Evolutionary conservation across 2,113 vertebrate species (phyloP).

Genomic region (Ictidomys tridecemlineatus): DNA sequence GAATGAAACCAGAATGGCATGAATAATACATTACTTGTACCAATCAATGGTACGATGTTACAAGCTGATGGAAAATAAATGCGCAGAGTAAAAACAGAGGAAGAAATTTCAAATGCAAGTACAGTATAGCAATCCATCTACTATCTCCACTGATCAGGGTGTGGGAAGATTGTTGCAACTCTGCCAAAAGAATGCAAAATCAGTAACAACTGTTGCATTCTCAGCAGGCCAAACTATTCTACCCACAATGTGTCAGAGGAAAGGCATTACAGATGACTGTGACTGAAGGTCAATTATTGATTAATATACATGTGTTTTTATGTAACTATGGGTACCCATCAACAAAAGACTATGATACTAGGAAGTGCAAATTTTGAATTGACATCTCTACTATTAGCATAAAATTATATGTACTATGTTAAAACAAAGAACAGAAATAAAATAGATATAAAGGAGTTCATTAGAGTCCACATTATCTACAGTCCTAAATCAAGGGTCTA

Average conservation of each 20-base stretch:
- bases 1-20: conserved; percentile 86
- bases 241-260: not conserved
- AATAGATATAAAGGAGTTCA: not conserved
- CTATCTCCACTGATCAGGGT: conserved; percentile 71
- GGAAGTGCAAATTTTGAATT: conserved; percentile 26
- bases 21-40: conserved; percentile 87
- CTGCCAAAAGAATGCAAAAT: conserved; percentile 73
- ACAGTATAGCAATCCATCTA: conserved; percentile 79
- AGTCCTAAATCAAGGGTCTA: conserved; percentile 5
- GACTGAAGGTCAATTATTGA: conserved; percentile 32
- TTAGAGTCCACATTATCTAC: not conserved
- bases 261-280: not conserved
- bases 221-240: conserved; percentile 59
- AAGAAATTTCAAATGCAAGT: conserved; percentile 83
- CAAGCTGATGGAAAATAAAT: conserved; percentile 84
- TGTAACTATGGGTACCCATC: not conserved
- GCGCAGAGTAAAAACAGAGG: conserved; percentile 81
- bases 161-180: conserved; percentile 36
- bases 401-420: not conserved
- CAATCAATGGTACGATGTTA: conserved; percentile 84
- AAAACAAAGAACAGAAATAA: conserved; percentile 8
- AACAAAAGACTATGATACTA: not conserved
- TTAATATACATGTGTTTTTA: not conserved
- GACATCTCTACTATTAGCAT: not conserved
- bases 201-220: conserved; percentile 73